Evolutionary conservation across 2,888 invertebrate species (phyloP), one percentile per base, ranked within the genome.

Genomic region (Dyspetes luteomarginatus): DNA sequence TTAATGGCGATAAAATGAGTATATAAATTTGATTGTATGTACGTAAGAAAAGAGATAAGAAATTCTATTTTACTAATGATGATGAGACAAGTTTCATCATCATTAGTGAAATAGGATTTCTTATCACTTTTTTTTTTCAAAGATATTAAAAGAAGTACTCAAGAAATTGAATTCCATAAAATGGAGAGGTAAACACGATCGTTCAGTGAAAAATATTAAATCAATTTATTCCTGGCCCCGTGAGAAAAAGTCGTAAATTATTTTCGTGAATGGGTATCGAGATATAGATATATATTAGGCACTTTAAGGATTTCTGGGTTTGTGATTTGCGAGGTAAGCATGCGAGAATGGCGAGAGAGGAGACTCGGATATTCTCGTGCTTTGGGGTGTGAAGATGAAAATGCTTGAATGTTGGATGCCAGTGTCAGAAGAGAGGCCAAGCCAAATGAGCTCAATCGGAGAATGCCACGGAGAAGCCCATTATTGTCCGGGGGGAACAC

Each of bases 381-480:
- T 12, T 36, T 36, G 9, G 48, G 48, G 48, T 17, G 48, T 48
- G 48, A 48, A 48, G 17, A 48, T 48, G 48, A 48, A 48, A 48
- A 48, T 48, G 48, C 17, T 48, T 22, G 67, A 67, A 30, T 30
- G 52, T 69, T 69, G 48, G 36, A 17, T 52, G 52, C 50, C 50
- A 48, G 48, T 36, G 52, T 62, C 19, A 55, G 43, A 73, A 52
- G 9, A 52, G 15, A 43, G 24, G 15, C 26, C n/a, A 17, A 56
- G 55, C 74, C 45, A 81, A 85, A 86, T 86, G 84, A 86, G 86
- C 86, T 82, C 82, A 86, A 86, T 86, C 83, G 83, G 75, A 58
- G 68, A 84, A 85, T 84, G 78, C 82, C 86, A 86, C 86, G 86
- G 72, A 72, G 52, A 69, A 68, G 69, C 76, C 73, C 82, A 80